phyloP scores from a whole-genome alignment of 2,797 vertebrate species.

The Sebastes dallii region DNA sequence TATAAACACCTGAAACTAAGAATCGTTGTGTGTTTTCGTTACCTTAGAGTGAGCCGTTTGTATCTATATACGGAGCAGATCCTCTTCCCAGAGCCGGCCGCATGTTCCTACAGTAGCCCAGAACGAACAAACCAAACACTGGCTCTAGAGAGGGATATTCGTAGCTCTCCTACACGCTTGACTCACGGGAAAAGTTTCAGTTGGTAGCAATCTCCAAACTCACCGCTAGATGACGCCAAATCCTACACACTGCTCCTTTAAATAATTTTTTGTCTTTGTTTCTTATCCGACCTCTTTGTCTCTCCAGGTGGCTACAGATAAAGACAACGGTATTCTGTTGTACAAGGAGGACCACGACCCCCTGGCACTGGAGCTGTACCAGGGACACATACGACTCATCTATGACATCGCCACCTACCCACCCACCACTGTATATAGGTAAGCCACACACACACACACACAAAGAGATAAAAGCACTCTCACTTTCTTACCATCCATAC shows the following conservation, averaged over 20 bases:
- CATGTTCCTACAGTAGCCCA: too few species aligned
- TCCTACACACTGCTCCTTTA: not conserved
- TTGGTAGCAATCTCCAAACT: too few species aligned
- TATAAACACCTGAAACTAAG: not conserved
- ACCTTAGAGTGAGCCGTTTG: too few species aligned
- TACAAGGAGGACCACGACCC: conserved; percentile 96
- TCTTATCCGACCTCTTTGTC: not conserved
- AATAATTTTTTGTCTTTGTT: not conserved
- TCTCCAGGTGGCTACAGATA: conserved; percentile 92
- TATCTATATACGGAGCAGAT: accelerated
- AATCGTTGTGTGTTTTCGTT: too few species aligned
- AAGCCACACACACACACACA: not conserved
- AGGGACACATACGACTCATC: conserved; percentile 93
- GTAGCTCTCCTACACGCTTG: too few species aligned
- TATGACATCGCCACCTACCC: conserved; percentile 92
- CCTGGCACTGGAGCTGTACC: conserved; percentile 93
- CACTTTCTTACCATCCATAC: not conserved
- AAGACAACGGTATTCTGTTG: conserved; percentile 92
- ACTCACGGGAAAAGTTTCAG: not conserved
- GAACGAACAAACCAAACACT: too few species aligned
- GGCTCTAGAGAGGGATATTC: too few species aligned
- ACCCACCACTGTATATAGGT: conserved; percentile 84
- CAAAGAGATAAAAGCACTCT: not conserved
- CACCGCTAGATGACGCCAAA: not conserved
- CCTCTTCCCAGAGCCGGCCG: accelerated